Evolutionary conservation across 1,140 invertebrate species (phyloP).

Genomic region (Antheraea pernyi): DNA sequence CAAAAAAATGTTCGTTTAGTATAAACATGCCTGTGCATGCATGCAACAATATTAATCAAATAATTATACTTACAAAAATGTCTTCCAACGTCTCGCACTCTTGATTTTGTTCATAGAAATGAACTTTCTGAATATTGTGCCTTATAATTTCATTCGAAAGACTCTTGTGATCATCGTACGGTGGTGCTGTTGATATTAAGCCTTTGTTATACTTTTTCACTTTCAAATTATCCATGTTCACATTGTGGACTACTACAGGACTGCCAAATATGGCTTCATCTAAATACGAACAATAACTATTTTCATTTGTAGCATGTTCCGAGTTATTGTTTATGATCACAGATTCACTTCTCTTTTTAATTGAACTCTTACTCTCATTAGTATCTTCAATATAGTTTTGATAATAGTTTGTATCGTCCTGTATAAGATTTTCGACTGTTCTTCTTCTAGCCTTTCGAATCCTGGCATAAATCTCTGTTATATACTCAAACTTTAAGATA

Average conservation of each 20-base stretch:
- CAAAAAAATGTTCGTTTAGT: too few species aligned
- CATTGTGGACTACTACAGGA: conserved; percentile 41
- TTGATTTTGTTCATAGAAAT: conserved; percentile 77
- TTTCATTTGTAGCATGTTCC: conserved; percentile 23
- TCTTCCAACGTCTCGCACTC: conserved; percentile 62
- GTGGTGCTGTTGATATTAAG: conserved; percentile 41
- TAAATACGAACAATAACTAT: conserved; percentile 55
- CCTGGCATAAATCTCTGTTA: too few species aligned
- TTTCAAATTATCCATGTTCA: conserved; percentile 50
- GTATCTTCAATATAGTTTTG: conserved; percentile 51
- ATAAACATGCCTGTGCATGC: too few species aligned
- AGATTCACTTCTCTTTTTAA: conserved; percentile 16
- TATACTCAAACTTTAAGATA: too few species aligned
- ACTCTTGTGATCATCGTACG: conserved; percentile 34
- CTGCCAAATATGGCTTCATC: conserved; percentile 64
- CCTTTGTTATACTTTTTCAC: conserved; percentile 62
- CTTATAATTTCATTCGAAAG: conserved; percentile 62
- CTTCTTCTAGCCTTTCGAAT: too few species aligned
- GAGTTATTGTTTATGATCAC: conserved; percentile 32
- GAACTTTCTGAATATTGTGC: conserved; percentile 79
- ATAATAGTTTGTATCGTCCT: too few species aligned
- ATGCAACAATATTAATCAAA: too few species aligned
- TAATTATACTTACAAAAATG: conserved; percentile 58
- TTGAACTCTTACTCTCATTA: conserved; percentile 22
- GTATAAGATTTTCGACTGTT: too few species aligned